Evolutionary conservation across 2,888 invertebrate genomes (phyloP), one percentile per base, ranked within the genome.

Genomic region (Elgonia sp.): DNA sequence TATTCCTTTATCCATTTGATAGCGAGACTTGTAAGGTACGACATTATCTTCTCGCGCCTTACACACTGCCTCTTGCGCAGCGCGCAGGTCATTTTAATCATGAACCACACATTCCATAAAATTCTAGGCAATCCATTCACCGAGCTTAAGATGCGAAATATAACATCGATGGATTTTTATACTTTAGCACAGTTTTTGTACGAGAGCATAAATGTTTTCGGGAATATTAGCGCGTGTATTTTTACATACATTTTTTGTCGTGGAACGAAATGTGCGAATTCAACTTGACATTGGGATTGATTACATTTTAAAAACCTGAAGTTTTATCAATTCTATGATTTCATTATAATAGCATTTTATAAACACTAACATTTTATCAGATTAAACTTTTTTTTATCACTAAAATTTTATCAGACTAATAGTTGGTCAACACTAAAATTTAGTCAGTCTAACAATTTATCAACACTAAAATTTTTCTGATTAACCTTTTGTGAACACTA

Each of bases 101-200:
- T 18, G 16, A 81, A 70, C n/a, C 60, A 42, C 29, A 84, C 77
- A 84, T 84, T 84, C 70, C 77, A 77, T 46, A n/a, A 21, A 57
- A 83, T 76, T 83, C 46, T 67, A 14, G 39, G 42, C 40, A 63
- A 81, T 63, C 75, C 62, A 50, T 84, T 84, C 39, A 84, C 62
- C 72, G 86, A 86, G 81, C 81, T 86, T 81, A 86, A 21, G 40
- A 80, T 18, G 76, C 46, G 72, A 60, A 75, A 73, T n/a, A 37
- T 14, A 18, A 65, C 46, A 42, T 69, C 37, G 57, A 72, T 39
- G 65, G 29, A 73, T 40, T 86, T 86, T 86, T 82, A 67, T 86
- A 86, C 82, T 86, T 86, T 86, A 70, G 65, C 76, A 86, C 72
- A 65, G 72, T 82, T 86, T 86, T 86, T 86, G 82, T 82, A 86